These are phyloP conservation scores for Folsomia manolachei DNA, from an alignment of 2,888 invertebrate species.

Conservation along the genomic window DNA sequence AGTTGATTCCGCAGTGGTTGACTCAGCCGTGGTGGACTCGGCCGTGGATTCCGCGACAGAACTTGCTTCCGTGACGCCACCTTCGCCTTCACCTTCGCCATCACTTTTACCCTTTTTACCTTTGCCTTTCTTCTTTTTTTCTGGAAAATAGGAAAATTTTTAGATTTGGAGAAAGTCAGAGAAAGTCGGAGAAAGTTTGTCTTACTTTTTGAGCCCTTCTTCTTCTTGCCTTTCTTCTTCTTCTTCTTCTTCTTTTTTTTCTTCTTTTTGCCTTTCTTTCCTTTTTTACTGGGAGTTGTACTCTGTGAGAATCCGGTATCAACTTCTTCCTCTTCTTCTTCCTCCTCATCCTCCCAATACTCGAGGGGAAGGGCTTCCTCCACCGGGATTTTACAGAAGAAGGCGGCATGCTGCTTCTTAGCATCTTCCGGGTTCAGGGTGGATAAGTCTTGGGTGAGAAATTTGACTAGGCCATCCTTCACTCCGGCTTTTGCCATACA, in stretches of 20 bases:
- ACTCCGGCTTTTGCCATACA: conserved; percentile 60
- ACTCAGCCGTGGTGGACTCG: not conserved
- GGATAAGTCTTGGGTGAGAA: conserved; percentile 30
- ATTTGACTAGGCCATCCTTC: conserved; percentile 52
- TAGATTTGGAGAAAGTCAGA: not conserved
- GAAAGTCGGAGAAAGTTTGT: too few species aligned
- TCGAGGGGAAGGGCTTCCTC: conserved; percentile 32
- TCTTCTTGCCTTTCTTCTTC: conserved; percentile 15
- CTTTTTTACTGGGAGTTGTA: conserved; percentile 33
- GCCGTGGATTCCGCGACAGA: not conserved
- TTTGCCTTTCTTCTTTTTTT: conserved; percentile 41
- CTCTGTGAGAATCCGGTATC: conserved; percentile 13
- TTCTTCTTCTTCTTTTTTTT: conserved; percentile 20
- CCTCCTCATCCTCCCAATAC: conserved; percentile 28
- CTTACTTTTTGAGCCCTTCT: not conserved
- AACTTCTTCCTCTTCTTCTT: not conserved
- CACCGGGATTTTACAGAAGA: conserved; percentile 39
- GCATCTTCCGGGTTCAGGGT: conserved; percentile 27
- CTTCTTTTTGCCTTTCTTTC: conserved; percentile 33
- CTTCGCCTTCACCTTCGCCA: conserved; percentile 9
- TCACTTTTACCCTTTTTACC: conserved; percentile 19
- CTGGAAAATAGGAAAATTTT: conserved; percentile 13
- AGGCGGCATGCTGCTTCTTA: conserved; percentile 30
- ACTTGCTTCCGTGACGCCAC: too few species aligned
- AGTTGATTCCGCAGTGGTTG: not conserved